Evolutionary conservation across 2,797 vertebrate species (phyloP), one percentile per base, ranked within the genome.

Genomic region (Coracias cyanogaster): DNA sequence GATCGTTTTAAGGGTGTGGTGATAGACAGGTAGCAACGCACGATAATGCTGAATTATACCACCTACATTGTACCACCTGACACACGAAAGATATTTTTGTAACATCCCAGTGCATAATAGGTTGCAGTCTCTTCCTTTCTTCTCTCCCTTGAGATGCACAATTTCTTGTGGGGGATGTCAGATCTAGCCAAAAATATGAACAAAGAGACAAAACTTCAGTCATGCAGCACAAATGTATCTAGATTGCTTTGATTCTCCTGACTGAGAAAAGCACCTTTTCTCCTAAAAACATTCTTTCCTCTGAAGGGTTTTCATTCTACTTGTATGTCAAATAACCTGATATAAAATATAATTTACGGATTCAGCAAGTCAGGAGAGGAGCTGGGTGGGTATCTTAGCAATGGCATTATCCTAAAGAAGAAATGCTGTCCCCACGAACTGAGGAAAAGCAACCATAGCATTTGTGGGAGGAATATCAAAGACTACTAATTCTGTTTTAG

Each of bases 11-110:
- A 89, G 71, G 88, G 54, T 65, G 69, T 90, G 77, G 62, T 82
- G 82, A 93, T 78, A 94, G 91, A 96, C 19, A 2, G 93, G 82
- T 69, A 94, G 82, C 51, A 48, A 83, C 74, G 64, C 69, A 94
- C 25, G 52, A 83, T 95, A 82, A 93, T 87, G 71, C 52, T 61
- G 86, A 86, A 90, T 91, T 96, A 93, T 95, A 94, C 95, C 91
- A 93, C 85, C 89, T 91, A 90, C 91, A 18, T 76, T 0, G 1
- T 79, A 79, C 43, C 37, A 31, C 39, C 88, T 93, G 86, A 88
- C 89, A 91, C 45, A 43, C 55, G 11, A 66, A 84, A 79, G 70
- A 67, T 94, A 82, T 86, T 95, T 94, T 93, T 72, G 28, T 90
- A 88, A 70, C 86, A 89, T 87, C 77, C 80, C 73, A 70, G 73